Evolutionary conservation across 2,797 vertebrate species (phyloP).

Genomic region (Gymnoscopelus microlampas): DNA sequence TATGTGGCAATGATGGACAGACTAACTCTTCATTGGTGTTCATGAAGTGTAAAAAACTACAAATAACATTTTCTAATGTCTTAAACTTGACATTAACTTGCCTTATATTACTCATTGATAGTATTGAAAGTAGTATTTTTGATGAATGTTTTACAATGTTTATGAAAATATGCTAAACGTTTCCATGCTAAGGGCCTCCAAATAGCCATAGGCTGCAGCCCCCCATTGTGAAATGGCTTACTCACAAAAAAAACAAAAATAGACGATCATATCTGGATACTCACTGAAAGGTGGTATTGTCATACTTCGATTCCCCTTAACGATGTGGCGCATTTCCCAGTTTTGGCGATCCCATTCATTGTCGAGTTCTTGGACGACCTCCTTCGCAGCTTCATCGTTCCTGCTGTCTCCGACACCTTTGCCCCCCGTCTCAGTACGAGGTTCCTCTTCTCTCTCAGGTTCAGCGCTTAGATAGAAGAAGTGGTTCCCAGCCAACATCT

Average conservation of each 20-base stretch:
- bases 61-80: neutral
- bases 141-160: neutral
- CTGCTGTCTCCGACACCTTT: neutral
- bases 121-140: neutral
- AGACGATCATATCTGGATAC: neutral
- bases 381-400: neutral
- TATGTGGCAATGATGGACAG: neutral
- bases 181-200: too few relatives aligned
- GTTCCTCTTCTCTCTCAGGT: neutral
- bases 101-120: neutral
- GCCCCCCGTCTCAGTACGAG: neutral
- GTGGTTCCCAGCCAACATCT: conserved; percentile 36
- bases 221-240: too few relatives aligned
- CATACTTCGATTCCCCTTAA: neutral
- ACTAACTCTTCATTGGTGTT: too few relatives aligned
- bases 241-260: too few relatives aligned
- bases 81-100: neutral
- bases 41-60: neutral
- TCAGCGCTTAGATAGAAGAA: conserved; percentile 4
- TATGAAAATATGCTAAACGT: too few relatives aligned
- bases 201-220: too few relatives aligned
- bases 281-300: accelerated
- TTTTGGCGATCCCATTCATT: conserved; percentile 20
- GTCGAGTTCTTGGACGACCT: conserved; percentile 13
- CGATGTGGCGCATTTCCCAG: neutral